Evolutionary conservation across 2,113 vertebrate genomes (phyloP).

Genomic region (Sphyrna mokarran): DNA sequence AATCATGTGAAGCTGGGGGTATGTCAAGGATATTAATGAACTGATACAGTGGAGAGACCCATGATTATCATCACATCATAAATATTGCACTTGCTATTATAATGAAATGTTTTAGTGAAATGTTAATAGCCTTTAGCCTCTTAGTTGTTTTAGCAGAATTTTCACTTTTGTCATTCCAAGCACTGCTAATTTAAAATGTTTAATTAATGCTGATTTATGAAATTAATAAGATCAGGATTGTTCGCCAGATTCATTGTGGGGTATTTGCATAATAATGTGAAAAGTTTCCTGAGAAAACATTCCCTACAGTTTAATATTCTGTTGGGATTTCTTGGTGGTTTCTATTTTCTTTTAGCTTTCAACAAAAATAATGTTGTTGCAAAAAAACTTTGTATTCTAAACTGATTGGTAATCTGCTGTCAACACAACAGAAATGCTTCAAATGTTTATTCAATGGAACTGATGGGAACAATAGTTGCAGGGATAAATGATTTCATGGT

Average conservation of each 20-base stretch:
- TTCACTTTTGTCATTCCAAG: background rate
- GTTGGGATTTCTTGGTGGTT: background rate
- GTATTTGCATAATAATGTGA: background rate
- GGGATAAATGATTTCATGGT: background rate
- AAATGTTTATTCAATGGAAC: background rate
- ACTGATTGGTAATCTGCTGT: background rate
- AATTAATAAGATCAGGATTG: background rate
- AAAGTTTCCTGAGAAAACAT: background rate
- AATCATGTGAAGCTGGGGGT: background rate
- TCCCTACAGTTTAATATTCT: background rate
- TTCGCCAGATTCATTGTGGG: background rate
- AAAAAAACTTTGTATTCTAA: background rate
- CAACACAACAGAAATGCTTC: background rate
- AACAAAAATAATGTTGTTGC: background rate
- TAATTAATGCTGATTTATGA: background rate
- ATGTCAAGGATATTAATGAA: background rate
- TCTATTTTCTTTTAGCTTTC: background rate
- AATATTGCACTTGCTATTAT: background rate
- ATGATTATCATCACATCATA: background rate
- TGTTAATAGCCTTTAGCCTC: background rate
- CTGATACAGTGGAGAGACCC: background rate
- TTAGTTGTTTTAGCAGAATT: background rate
- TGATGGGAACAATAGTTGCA: background rate
- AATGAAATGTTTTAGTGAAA: background rate
- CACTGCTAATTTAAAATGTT: background rate